Base-by-base conservation (phyloP, 2,888 invertebrate genomes). In the Chrysotoxum bicinctum region DNA sequence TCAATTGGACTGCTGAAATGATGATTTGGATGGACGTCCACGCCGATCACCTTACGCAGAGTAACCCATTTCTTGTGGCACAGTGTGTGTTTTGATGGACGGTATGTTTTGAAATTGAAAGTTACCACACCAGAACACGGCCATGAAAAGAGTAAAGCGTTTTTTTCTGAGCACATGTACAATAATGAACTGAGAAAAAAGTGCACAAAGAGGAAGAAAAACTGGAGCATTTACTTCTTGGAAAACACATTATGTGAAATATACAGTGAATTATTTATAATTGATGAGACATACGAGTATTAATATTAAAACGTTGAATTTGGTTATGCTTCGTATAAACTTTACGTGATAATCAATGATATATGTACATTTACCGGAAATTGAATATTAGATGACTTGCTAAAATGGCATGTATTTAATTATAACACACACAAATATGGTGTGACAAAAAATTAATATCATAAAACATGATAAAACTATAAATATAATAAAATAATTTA, bases 121-220 rank as follows among this genome's bases (percentile, higher is more conserved):
- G 79, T 84, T 69, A 78, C 64, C 64, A 58, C 78, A 74, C 35
- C 69, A 78, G 79, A 84, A 84, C 66, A 76, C 66, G 64, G 79
- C 60, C 66, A 84, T 26, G 70, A 50, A 83, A 37, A 60, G 79
- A 66, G 52, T 66, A 69, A 76, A 58, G 32, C 60, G 43, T 74
- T 82, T 60, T 40, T 73, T 54, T 19, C 14, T 52, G 12, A 69
- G 21, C 32, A 73, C 26, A 54, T 54, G 68, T 30, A 56, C 48
- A 37, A 60, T 45, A 75, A 21, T 19, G 30, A 50, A 48, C 16
- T n/a, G n/a, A 32, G 26, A 23, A 23, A 52, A 70, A 74, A 26
- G 35, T 8, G 69, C 74, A 5, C 14, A 48, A 21, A 32, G 50
- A 66, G 14, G 66, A 50, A 35, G 45, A 48, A 14, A 32, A 58